Evolutionary conservation across 2,888 invertebrate genomes (phyloP), one percentile per base, ranked within the genome.

Genomic region (Eristalis tenax): DNA sequence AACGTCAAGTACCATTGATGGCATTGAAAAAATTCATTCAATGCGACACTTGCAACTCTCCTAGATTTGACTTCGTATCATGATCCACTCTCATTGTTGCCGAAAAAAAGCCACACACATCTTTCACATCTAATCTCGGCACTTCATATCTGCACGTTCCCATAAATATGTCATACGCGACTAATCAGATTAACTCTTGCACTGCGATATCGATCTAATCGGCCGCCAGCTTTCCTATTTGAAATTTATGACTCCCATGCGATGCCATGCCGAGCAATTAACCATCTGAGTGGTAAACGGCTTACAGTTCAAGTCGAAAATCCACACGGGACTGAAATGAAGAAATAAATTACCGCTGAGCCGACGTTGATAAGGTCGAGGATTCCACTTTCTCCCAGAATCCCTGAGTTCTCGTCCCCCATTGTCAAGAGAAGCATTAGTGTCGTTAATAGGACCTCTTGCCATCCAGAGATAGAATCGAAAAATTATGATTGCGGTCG

Each of bases 401-500:
- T 76, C 32, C 10, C 32, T 8, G 32, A 22, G 11, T 65, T 70
- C 40, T 40, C 15, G 28, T 69, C 61, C 22, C 22, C 59, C 65
- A 38, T 43, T 11, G 26, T 73, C 59, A 71, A 57, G 76, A 71
- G n/a, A 56, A 65, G 86, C 63, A 87, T 87, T 87, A 87, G 83
- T 73, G 86, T 83, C 83, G 32, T 75, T 74, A 61, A 59, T 40
- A 73, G 23, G 74, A 43, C 68, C 86, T 70, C 40, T 82, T 59
- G 18, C 50, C 50, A 18, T 18, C 18, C 50, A 32, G 28, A n/a
- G 28, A 50, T 26, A 80, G 77, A 81, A 43, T 35, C 15, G n/a
- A 13, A 66, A 82, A 86, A 86, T 86, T 87, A 87, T 87, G 83
- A 87, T 83, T 83, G 79, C 86, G 83, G 83, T 87, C 86, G 71